Conservation (phyloP, 2,797 vertebrate species). For the Anguilla obscura region DNA sequence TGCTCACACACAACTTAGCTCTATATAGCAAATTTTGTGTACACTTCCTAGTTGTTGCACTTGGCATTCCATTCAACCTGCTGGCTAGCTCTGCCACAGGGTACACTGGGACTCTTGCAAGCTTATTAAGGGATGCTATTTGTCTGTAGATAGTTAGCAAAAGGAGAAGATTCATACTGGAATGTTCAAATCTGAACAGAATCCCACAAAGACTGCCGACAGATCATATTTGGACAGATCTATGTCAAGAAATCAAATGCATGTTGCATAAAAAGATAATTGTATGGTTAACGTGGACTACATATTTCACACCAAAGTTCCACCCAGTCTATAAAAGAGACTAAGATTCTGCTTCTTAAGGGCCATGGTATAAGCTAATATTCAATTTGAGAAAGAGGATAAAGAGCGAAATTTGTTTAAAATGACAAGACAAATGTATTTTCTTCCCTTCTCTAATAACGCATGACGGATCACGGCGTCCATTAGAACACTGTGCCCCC, state of each 20-base stretch:
- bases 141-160: no score
- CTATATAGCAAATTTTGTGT: no score
- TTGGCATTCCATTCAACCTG: no score
- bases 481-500: neutral
- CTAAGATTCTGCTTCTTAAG: constrained; percentile 42
- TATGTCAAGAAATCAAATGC: neutral
- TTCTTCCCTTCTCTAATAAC: constrained; percentile 35
- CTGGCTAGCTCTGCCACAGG: no score
- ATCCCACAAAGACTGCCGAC: neutral
- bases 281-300: constrained; percentile 16
- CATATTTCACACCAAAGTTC: constrained; percentile 36
- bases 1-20: no score
- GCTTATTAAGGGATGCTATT: no score
- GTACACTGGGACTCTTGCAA: no score
- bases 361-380: constrained; percentile 46
- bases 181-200: neutral
- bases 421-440: constrained; percentile 19
- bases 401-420: constrained; percentile 44
- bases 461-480: constrained; percentile 19
- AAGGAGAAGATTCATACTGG: no score
- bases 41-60: no score
- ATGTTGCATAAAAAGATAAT: constrained; percentile 20
- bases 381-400: constrained; percentile 54
- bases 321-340: constrained; percentile 37
- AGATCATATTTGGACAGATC: neutral